These are phyloP conservation scores for Drosophila aff. DNA, from an alignment of 1,140 invertebrate species.

Conservation along the genomic window DNA sequence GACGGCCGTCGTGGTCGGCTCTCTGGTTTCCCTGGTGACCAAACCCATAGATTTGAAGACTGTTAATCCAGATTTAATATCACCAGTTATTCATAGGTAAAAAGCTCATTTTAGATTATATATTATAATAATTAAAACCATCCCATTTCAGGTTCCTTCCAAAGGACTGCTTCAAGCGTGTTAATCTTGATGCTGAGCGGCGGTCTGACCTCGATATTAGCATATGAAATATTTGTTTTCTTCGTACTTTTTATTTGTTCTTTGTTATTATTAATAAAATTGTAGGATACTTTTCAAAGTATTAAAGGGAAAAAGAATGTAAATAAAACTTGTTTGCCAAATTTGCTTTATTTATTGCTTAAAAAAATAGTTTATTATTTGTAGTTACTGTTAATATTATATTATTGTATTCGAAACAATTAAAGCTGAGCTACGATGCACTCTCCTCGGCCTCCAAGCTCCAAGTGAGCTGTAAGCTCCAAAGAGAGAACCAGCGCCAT, in stretches of 20 bases:
- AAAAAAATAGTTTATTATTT: no score
- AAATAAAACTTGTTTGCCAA: no score
- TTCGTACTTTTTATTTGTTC: not conserved
- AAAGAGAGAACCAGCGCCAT: slow-evolving; percentile 10
- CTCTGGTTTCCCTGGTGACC: slow-evolving; percentile 88
- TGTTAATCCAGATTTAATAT: slow-evolving; percentile 88
- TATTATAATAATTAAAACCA: not conserved
- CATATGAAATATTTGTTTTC: not conserved
- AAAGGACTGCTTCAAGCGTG: slow-evolving; percentile 68
- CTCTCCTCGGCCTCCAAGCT: not conserved
- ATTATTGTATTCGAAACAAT: not conserved
- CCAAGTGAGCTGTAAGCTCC: slow-evolving; percentile 1
- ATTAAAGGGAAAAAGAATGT: not conserved
- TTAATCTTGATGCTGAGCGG: not conserved
- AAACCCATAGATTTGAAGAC: slow-evolving; percentile 86
- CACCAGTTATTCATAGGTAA: slow-evolving; percentile 87
- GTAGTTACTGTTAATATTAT: no score
- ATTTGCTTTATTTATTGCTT: no score
- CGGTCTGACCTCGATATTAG: not conserved
- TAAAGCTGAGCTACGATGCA: not conserved
- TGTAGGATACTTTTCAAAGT: not conserved
- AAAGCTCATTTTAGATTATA: not conserved
- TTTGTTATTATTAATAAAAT: not conserved
- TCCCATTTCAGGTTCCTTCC: slow-evolving; percentile 62
- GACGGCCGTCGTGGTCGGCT: slow-evolving; percentile 88